phyloP scores from a whole-genome alignment of 2,113 vertebrate species.

The Hydrochoerus hydrochaeris region DNA sequence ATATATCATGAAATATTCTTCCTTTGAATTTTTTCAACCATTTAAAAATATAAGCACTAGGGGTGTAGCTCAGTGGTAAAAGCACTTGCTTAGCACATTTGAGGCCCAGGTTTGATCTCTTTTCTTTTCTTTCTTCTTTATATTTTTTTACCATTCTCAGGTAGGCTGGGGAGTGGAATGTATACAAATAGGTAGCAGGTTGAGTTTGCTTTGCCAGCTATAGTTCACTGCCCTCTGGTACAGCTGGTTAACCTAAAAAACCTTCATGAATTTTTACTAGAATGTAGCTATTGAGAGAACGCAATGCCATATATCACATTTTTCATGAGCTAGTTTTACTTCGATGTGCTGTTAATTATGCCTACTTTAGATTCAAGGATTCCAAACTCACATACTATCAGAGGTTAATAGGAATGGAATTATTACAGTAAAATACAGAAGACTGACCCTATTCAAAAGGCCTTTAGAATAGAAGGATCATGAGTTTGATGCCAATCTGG shows the following conservation, averaged over 20 bases:
- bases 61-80: background rate
- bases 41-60: slow-evolving; percentile 5
- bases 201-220: background rate
- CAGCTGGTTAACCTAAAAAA: slow-evolving; percentile 17
- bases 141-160: background rate
- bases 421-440: background rate
- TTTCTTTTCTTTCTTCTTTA: background rate
- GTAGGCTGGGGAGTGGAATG: background rate
- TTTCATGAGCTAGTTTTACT: slow-evolving; percentile 17
- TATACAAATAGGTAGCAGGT: background rate
- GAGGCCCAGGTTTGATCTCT: background rate
- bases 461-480: background rate
- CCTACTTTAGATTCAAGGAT: background rate
- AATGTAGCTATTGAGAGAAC: background rate
- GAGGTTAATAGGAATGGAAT: background rate
- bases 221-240: slow-evolving; percentile 3
- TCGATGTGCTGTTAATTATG: slow-evolving; percentile 17
- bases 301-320: slow-evolving; percentile 13
- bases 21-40: slow-evolving; percentile 19
- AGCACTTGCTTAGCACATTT: background rate
- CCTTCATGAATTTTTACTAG: slow-evolving; percentile 2
- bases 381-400: background rate
- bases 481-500: background rate
- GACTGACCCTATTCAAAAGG: background rate
- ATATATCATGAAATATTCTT: background rate